phyloP scores from a whole-genome alignment of 64 coral and sea anemone species.

The Hydrozoanthus tunicans region DNA sequence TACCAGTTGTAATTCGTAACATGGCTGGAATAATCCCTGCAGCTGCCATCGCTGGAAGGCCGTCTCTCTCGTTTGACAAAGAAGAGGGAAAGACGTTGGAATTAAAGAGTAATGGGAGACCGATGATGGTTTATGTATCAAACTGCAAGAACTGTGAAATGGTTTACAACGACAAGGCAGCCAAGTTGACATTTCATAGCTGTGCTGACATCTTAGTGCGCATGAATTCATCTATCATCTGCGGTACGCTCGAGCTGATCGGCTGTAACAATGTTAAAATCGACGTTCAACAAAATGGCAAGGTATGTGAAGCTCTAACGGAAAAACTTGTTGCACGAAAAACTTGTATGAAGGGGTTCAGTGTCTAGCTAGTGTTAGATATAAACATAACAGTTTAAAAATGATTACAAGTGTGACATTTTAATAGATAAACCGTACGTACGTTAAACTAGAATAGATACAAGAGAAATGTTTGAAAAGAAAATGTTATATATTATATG shows the following conservation, averaged over 20 bases:
- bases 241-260: slow-evolving; percentile 42
- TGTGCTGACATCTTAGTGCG: slow-evolving; percentile 27
- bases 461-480: too few species aligned
- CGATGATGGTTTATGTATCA: slow-evolving; percentile 45
- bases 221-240: slow-evolving; percentile 34
- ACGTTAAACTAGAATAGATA: too few species aligned
- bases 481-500: too few species aligned
- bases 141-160: slow-evolving; percentile 43
- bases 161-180: slow-evolving; percentile 35
- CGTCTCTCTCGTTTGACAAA: slow-evolving; percentile 23
- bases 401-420: too few species aligned
- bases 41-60: slow-evolving; percentile 36
- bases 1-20: neutral
- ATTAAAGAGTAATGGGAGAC: neutral
- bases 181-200: slow-evolving; percentile 45
- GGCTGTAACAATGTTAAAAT: slow-evolving; percentile 43
- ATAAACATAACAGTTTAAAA: too few species aligned
- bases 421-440: too few species aligned
- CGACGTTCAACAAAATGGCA: slow-evolving; percentile 18
- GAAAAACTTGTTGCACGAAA: neutral
- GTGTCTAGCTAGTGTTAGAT: too few species aligned
- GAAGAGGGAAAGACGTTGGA: slow-evolving; percentile 40
- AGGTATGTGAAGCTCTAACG: slow-evolving; percentile 1
- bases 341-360: too few species aligned
- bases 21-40: slow-evolving; percentile 32